A percentile compares a stretch with the other conserved stretches of the same genome.
These are phyloP conservation scores for Heliornis fulica DNA, from an alignment of 2,113 vertebrate genomes.

Conservation along the genomic window DNA sequence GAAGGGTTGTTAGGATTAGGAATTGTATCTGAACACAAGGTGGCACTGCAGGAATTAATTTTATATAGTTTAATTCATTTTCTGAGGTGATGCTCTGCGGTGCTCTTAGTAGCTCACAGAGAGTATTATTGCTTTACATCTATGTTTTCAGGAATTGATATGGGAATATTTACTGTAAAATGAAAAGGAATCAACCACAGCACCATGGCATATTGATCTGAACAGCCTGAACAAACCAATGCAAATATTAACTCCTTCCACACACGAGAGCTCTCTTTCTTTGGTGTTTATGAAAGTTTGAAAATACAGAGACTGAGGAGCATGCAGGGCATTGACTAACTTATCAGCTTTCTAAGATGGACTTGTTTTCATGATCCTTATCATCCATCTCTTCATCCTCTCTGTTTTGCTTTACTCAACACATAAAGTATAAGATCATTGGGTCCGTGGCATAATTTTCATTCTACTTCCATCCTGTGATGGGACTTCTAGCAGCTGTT, in stretches of 20 bases:
- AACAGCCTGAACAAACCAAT: background rate
- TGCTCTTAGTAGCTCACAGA: background rate
- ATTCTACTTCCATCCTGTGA: background rate
- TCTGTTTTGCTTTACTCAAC: background rate
- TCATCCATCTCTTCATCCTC: background rate
- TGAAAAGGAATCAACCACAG: background rate
- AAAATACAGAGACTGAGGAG: background rate
- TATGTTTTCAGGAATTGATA: background rate
- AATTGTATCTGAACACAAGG: slow-evolving; percentile 44
- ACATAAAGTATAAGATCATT: background rate
- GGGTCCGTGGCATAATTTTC: background rate
- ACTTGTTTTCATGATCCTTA: background rate
- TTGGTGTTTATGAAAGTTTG: background rate
- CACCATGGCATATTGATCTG: background rate
- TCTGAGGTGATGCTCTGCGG: background rate
- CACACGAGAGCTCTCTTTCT: background rate
- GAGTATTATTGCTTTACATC: background rate
- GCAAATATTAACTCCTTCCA: background rate
- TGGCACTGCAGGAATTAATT: slow-evolving; percentile 53
- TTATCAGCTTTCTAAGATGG: background rate
- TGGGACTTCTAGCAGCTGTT: background rate
- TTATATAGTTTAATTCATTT: background rate
- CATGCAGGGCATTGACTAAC: background rate
- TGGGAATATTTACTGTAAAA: background rate
- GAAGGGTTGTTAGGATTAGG: background rate